A percentile compares a stretch with the other conserved stretches of the same genome.
Evolutionary conservation across 2,797 vertebrate genomes (phyloP).

Genomic region (Onychomys torridus): DNA sequence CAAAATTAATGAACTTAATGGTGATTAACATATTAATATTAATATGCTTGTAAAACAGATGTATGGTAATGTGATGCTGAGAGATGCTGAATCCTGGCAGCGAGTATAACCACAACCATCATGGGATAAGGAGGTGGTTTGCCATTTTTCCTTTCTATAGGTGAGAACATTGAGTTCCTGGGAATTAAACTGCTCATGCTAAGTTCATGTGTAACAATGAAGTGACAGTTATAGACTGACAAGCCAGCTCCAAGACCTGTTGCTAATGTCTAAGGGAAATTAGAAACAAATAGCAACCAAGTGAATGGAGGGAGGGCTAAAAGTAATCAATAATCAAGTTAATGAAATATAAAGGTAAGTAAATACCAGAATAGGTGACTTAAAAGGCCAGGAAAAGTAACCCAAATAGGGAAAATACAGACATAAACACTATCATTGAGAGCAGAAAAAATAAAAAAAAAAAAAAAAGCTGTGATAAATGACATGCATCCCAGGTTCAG

Average conservation of each 20-base stretch:
- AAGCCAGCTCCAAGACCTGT: neutral
- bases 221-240: neutral
- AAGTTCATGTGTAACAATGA: neutral
- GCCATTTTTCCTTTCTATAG: neutral
- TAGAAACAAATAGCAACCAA: neutral
- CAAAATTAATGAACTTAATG: neutral
- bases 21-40: neutral
- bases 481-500: neutral
- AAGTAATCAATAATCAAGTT: conserved; percentile 12
- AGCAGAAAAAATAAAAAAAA: neutral
- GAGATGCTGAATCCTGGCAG: neutral
- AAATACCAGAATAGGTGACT: neutral
- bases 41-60: neutral
- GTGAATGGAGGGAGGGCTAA: neutral
- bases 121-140: neutral
- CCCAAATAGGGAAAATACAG: neutral
- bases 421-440: neutral
- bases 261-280: neutral
- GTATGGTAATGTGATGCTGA: neutral
- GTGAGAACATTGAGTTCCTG: neutral
- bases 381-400: neutral
- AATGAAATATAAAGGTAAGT: neutral
- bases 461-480: neutral
- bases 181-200: neutral
- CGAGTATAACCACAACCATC: neutral